phyloP scores from a whole-genome alignment of 2,113 vertebrate genomes.

The Catharus bicknelli region DNA sequence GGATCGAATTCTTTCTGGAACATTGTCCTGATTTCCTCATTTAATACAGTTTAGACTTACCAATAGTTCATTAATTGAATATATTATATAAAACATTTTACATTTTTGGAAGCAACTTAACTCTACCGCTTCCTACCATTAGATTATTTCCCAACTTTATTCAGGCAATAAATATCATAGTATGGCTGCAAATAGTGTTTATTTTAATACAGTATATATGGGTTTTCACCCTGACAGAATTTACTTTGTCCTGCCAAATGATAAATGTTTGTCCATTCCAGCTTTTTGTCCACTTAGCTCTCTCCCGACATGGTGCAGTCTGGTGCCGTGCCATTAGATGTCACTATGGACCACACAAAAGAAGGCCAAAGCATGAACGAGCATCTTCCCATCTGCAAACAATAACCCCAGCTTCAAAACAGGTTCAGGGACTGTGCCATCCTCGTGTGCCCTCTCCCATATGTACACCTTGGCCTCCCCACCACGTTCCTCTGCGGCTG shows the following conservation, averaged over 20 bases:
- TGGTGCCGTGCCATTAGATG: slow-evolving; percentile 37
- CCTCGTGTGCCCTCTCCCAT: not conserved
- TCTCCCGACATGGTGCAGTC: not conserved
- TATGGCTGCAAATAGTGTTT: not conserved
- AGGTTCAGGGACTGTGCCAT: not conserved
- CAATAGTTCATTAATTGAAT: not conserved
- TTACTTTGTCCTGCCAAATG: not conserved
- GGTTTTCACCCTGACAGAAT: not conserved
- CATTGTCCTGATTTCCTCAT: not conserved
- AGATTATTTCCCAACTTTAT: not conserved
- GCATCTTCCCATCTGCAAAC: not conserved
- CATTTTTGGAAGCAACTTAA: not conserved
- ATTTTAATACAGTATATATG: not conserved
- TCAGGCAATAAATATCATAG: not conserved
- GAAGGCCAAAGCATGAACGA: not conserved
- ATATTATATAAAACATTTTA: not conserved
- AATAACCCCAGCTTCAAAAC: not conserved
- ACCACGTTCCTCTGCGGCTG: accelerated
- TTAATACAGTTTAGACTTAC: not conserved
- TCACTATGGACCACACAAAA: slow-evolving; percentile 18
- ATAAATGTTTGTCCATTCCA: not conserved
- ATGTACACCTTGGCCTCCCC: not conserved
- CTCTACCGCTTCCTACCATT: not conserved
- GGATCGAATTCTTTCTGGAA: not conserved
- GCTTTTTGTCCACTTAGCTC: not conserved